phyloP scores from a whole-genome alignment of 2,797 vertebrate species.

The Schizopygopsis pylzovi region DNA sequence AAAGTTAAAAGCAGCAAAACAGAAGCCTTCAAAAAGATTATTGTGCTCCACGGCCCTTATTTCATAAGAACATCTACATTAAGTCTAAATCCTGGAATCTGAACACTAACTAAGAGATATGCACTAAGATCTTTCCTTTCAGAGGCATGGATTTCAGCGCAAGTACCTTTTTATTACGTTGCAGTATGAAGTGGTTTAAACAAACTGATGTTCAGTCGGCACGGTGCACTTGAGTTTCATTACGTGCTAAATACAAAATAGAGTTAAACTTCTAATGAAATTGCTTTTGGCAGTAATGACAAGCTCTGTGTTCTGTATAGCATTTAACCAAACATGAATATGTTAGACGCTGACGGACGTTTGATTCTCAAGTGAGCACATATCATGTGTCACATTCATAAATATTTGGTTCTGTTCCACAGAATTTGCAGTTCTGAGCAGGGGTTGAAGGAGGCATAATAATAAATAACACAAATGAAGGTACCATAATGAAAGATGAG shows the following conservation, averaged over 20 bases:
- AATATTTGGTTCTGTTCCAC: conserved; percentile 48
- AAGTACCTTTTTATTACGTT: conserved; percentile 44
- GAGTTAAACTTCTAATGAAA: conserved; percentile 45
- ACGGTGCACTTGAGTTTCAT: conserved; percentile 45
- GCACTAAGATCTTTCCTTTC: background rate
- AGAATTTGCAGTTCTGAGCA: conserved; percentile 32
- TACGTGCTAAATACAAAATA: conserved; percentile 49
- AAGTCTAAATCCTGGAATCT: conserved; percentile 8
- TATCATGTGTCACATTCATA: conserved; percentile 50
- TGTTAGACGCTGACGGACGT: conserved; percentile 39
- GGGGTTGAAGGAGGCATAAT: conserved; percentile 54
- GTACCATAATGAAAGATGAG: conserved; percentile 39
- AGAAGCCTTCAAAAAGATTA: conserved; percentile 14
- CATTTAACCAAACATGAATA: conserved; percentile 36
- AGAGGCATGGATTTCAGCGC: background rate
- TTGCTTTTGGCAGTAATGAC: conserved; percentile 37
- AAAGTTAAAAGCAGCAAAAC: conserved; percentile 63
- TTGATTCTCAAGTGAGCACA: conserved; percentile 60
- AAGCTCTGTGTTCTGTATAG: conserved; percentile 28
- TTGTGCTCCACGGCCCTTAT: background rate
- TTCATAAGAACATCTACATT: background rate
- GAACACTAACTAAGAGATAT: conserved; percentile 32
- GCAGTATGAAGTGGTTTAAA: conserved; percentile 54
- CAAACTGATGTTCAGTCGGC: conserved; percentile 38
- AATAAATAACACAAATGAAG: conserved; percentile 62